A percentile compares a stretch with the other conserved stretches of the same genome.
These are phyloP conservation scores for Calidris pygmaea DNA, from an alignment of 2,113 vertebrate species.

Conservation along the genomic window DNA sequence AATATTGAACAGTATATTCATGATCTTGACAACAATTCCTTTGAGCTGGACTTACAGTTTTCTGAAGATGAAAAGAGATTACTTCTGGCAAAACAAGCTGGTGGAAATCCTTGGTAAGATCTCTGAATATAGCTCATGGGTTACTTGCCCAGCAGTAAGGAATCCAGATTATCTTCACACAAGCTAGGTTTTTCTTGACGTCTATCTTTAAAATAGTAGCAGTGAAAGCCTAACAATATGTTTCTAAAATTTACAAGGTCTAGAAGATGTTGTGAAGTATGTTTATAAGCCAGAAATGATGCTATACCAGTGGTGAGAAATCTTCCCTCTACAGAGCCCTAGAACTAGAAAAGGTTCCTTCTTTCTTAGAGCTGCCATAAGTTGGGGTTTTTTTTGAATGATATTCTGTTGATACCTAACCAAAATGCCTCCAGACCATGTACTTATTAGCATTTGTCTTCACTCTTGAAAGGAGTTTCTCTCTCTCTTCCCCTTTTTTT, in stretches of 20 bases:
- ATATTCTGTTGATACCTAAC: not conserved
- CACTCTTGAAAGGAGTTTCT: not conserved
- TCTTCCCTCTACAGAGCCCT: not conserved
- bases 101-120: constrained; percentile 93
- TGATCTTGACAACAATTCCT: constrained; percentile 95
- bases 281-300: not conserved
- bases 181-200: not conserved
- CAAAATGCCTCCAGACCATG: not conserved
- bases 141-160: not conserved
- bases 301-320: not conserved
- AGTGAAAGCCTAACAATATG: not conserved
- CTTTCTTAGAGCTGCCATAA: not conserved
- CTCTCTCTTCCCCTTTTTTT: no score
- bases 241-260: not conserved
- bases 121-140: not conserved
- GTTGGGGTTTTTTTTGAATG: not conserved
- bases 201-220: not conserved
- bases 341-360: not conserved
- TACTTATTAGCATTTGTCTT: not conserved
- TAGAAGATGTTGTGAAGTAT: not conserved
- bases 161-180: not conserved
- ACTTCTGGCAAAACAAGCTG: constrained; percentile 93
- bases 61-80: constrained; percentile 93
- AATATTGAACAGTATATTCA: constrained; percentile 99
- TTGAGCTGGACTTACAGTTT: constrained; percentile 96